A percentile compares a stretch with the other conserved stretches of the same genome.
Conservation (phyloP, 2,797 vertebrate species). For the Myripristis jacobus region DNA sequence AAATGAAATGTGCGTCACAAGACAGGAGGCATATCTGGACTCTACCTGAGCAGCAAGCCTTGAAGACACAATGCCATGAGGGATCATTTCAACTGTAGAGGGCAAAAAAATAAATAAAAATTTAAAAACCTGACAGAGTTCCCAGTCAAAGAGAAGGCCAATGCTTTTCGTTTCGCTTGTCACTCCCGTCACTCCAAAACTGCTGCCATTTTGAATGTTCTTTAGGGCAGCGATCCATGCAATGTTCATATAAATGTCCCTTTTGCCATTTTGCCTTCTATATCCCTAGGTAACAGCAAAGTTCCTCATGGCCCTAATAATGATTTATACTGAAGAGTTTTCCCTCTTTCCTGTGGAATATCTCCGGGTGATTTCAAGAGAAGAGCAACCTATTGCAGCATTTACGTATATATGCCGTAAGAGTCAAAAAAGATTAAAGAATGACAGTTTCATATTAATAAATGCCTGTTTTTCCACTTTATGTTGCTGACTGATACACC, state of each 20-base stretch:
- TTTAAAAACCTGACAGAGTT: conserved; percentile 59
- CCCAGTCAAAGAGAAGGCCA: conserved; percentile 47
- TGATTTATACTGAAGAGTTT: conserved; percentile 44
- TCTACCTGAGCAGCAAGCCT: conserved; percentile 71
- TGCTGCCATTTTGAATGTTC: conserved; percentile 28
- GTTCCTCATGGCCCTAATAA: conserved; percentile 61
- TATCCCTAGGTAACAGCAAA: conserved; percentile 38
- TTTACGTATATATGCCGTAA: neutral
- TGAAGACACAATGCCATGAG: conserved; percentile 58
- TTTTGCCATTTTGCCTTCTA: too few species aligned
- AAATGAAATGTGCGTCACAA: conserved; percentile 70
- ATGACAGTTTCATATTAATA: conserved; percentile 14
- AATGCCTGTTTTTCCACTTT: conserved; percentile 12
- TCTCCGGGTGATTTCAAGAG: conserved; percentile 17
- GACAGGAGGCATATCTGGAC: conserved; percentile 63
- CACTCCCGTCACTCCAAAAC: neutral
- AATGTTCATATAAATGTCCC: neutral
- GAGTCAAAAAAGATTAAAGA: conserved; percentile 15
- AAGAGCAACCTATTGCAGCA: conserved; percentile 16
- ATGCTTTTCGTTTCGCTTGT: conserved; percentile 3
- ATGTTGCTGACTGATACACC: neutral
- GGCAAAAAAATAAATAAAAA: conserved; percentile 46
- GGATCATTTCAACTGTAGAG: conserved; percentile 62
- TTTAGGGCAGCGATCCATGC: conserved; percentile 25
- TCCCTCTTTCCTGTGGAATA: conserved; percentile 28